Evolutionary conservation across 1,140 invertebrate genomes (phyloP), one percentile per base, ranked within the genome.

Genomic region (Orussus abietinus): DNA sequence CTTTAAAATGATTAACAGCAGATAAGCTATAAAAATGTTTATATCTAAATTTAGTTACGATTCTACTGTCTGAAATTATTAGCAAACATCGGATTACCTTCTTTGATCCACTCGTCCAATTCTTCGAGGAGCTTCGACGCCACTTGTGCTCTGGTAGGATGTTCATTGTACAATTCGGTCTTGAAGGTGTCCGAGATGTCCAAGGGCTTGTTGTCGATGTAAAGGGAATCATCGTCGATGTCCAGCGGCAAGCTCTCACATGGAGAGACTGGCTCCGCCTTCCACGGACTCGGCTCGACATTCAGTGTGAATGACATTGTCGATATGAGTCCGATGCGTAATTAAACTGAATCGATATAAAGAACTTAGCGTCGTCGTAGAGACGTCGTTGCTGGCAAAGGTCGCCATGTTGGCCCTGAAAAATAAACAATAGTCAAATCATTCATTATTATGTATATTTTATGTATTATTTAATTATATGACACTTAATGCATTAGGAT

Each of bases 231-330:
- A 17, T 65, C 60, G 25, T 64, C 55, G 21, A 49, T 29, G 12
- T 65, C 57, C 13, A 50, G 31, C 6, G 43, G 25, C 20, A 55
- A 42, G 37, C 48, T 45, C 46, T 53, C 62, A 54, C 37, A 59
- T 53, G 75, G 75, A 49, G 75, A 77, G 46, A 62, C 49, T 29
- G 75, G 75, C 57, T 76, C 75, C 41, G 59, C 45, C 59, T 76
- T 76, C 74, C 73, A 76, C 21, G 51, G 14, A 50, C 34, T 54
- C 59, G 64, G 59, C 51, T 61, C 44, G 37, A 62, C 50, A 30
- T 57, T 51, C 48, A 62, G 70, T 41, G 42, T 49, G 54, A 48
- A 47, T 60, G 47, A 43, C 61, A 66, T 66, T 44, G 31, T 60
- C 45, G 34, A 37, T 47, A 35, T 14, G 15, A 40, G 38, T 57